Percentiles rank a stretch among this genome's conserved stretches.
These are phyloP conservation scores for Lepidostoma basale DNA, from an alignment of 1,140 invertebrate species.

Conservation along the genomic window DNA sequence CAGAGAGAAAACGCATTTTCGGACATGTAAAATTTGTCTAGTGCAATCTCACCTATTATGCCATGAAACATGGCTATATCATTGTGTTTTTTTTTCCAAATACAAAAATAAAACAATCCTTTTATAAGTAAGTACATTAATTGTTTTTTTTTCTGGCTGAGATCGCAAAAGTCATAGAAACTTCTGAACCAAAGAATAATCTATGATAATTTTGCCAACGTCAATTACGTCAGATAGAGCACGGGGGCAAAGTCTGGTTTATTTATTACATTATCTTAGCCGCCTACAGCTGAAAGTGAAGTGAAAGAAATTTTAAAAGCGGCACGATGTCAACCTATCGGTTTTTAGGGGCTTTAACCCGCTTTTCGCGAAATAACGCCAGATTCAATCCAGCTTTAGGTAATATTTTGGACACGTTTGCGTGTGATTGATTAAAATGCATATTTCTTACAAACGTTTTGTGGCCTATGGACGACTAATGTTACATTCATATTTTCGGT, in stretches of 20 bases:
- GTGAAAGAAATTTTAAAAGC: constrained; percentile 1
- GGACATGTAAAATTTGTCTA: no score
- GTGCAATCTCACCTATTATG: no score
- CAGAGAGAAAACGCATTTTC: no score
- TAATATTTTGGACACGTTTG: constrained; percentile 34
- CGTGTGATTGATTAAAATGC: not conserved
- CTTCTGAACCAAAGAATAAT: no score
- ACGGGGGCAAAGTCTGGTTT: constrained; percentile 22
- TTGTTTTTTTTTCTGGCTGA: no score
- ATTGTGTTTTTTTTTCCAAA: no score
- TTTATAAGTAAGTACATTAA: no score
- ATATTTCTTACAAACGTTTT: constrained; percentile 1
- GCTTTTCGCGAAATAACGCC: constrained; percentile 44
- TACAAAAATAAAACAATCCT: no score
- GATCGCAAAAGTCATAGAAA: no score
- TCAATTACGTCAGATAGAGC: constrained; percentile 32
- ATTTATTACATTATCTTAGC: constrained; percentile 11
- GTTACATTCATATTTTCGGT: constrained; percentile 42
- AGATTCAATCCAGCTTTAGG: constrained; percentile 41
- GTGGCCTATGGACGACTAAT: constrained; percentile 33
- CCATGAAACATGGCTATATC: no score
- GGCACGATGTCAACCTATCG: constrained; percentile 41
- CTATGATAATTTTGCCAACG: not conserved
- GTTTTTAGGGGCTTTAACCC: constrained; percentile 47
- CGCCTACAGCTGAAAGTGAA: constrained; percentile 8